Conservation (phyloP, 2,888 invertebrate genomes). For the Acleris laterana region DNA sequence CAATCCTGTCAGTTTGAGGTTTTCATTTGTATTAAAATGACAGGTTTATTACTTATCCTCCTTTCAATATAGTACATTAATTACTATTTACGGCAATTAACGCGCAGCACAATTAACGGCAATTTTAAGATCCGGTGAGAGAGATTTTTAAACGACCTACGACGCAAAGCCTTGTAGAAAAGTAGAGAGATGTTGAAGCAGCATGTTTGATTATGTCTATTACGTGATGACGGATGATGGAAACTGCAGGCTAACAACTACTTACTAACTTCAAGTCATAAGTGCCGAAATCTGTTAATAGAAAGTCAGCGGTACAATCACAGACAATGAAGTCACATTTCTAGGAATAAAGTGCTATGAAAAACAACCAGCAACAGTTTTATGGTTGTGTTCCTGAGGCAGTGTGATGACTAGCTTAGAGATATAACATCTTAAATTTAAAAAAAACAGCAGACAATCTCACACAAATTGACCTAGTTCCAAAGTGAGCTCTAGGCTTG, state of each 20-base stretch:
- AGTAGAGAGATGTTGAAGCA: constrained; percentile 50
- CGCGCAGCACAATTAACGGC: too few relatives aligned
- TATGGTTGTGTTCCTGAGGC: background rate
- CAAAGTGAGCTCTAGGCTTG: too few relatives aligned
- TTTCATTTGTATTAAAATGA: too few relatives aligned
- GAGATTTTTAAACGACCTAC: constrained; percentile 41
- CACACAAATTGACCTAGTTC: too few relatives aligned
- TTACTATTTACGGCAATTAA: too few relatives aligned
- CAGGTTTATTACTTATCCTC: too few relatives aligned
- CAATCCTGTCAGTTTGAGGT: too few relatives aligned
- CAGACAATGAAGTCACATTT: constrained; percentile 3
- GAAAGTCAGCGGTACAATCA: constrained; percentile 44
- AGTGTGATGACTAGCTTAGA: too few relatives aligned
- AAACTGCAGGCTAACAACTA: constrained; percentile 37
- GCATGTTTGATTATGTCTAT: constrained; percentile 56
- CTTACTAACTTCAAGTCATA: constrained; percentile 43
- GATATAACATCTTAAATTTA: too few relatives aligned
- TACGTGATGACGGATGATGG: constrained; percentile 54
- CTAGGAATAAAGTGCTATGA: background rate
- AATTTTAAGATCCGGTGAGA: too few relatives aligned
- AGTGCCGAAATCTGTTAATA: constrained; percentile 55
- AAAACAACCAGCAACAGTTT: background rate
- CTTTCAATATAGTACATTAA: too few relatives aligned
- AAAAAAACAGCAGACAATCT: too few relatives aligned
- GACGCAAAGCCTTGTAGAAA: constrained; percentile 55